These are phyloP conservation scores for Aphidius colemani DNA, from an alignment of 2,888 invertebrate genomes.

Conservation along the genomic window DNA sequence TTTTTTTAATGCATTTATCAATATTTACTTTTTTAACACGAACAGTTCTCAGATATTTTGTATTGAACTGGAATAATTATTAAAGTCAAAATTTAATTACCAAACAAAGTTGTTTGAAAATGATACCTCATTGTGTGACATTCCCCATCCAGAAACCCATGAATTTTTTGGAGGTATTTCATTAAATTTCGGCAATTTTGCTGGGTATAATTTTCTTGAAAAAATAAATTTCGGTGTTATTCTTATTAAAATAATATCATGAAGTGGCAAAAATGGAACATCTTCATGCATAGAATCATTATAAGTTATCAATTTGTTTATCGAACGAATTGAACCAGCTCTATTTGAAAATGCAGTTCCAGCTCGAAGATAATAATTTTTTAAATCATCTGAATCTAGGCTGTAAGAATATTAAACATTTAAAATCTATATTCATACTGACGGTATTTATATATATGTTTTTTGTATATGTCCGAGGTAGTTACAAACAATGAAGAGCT, in stretches of 20 bases:
- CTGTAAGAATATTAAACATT: background rate
- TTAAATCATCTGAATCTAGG: background rate
- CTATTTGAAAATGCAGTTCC: slow-evolving; percentile 34
- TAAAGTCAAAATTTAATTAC: background rate
- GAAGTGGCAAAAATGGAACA: slow-evolving; percentile 22
- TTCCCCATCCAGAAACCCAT: slow-evolving; percentile 43
- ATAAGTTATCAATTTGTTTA: slow-evolving; percentile 32
- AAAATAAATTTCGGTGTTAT: slow-evolving; percentile 38
- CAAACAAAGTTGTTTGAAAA: background rate
- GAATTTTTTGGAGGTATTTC: slow-evolving; percentile 30
- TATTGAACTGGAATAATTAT: background rate
- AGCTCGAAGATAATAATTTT: slow-evolving; percentile 38
- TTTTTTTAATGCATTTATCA: slow-evolving; percentile 31
- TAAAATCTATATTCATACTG: slow-evolving; percentile 11
- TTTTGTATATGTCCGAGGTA: background rate
- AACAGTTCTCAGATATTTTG: slow-evolving; percentile 8
- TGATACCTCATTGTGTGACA: slow-evolving; percentile 20
- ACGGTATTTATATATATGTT: background rate
- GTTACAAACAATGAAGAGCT: slow-evolving; percentile 45
- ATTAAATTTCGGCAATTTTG: slow-evolving; percentile 33
- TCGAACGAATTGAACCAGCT: slow-evolving; percentile 35
- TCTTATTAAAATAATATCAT: slow-evolving; percentile 41
- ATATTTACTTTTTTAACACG: slow-evolving; percentile 28
- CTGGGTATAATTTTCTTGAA: slow-evolving; percentile 33
- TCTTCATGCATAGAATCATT: slow-evolving; percentile 25